Evolutionary conservation across 1,140 invertebrate species (phyloP), one percentile per base, ranked within the genome.

Genomic region (Drosophila yakuba): DNA sequence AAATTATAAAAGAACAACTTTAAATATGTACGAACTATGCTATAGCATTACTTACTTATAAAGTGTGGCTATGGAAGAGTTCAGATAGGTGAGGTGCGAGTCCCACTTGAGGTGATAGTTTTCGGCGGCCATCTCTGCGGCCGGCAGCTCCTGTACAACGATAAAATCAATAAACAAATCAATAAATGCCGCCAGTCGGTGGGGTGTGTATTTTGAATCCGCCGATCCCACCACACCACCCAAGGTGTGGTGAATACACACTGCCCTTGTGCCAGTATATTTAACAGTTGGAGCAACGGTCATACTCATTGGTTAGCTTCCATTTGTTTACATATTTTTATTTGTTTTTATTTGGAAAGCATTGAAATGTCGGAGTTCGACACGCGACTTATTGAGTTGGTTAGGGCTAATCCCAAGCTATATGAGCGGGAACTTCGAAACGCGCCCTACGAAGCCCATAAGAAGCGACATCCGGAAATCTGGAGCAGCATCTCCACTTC

Each of bases 91-190:
- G 76, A 95, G 95, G 92, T 97, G 96, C 60, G 96, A 97, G 91
- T 96, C 96, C 96, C 96, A 97, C 94, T 97, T 97, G 15, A 97
- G 93, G 92, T 97, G 96, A 92, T 97, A 97, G 79, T 96, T 97
- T 90, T 97, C 96, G 74, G 95, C 91, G 64, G 90, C 84, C 89
- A 92, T 92, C 32, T 73, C 60, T 57, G 54, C 15, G 80, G 64
- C 61, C 54, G 43, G 25, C 14, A 57, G 69, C 77, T 66, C 80
- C 80, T 72, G 41, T 78, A 77, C 68, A 77, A 83, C 69, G 73
- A 78, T 48, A 45, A 86, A 89, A 89, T 89, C 85, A 73, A 89
- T 89, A 89, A 71, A 38, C 69, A 78, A 74, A 74, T 74, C 58
- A 74, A 74, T 74, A 68, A 63, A 32, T 10, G 48, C 2, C 23